Base-by-base conservation (phyloP, 2,797 vertebrate genomes). In the Bufotes viridis region DNA sequence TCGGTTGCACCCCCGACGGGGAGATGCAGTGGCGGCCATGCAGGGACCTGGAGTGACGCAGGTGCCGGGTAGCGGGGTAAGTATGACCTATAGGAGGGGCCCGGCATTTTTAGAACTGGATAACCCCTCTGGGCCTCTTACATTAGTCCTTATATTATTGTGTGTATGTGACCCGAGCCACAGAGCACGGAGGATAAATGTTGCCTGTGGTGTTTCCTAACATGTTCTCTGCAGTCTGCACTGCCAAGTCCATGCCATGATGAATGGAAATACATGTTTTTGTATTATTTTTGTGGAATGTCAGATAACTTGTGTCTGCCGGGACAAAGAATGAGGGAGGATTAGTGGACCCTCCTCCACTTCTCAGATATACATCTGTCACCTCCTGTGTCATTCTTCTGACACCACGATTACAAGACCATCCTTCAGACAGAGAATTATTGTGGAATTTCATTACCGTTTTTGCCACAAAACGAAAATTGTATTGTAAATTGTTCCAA, bases 241-340 rank as follows among this genome's bases (percentile, higher is more conserved):
- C 57, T 81, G 34, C 60, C 34, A 81, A 10, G 34, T 65, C 17
- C 79, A 13, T 7, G 9, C 0, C 1, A 49, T 65, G 79, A 81
- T 81, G 60, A 51, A 65, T 81, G 79, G 57, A 65, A 49, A 22
- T 65, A 11, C 20, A 81, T 49, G 42, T 22, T 57, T 15, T 63
- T 81, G 20, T n/a, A 53, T 78, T n/a, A 24, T 55, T 78, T 63
- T 42, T 65, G 17, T 81, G 60, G 79, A 81, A 65, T 81, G 60
- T 65, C 61, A 20, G 78, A 61, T 1, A 61, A 29, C 60, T 53
- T 53, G 13, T 53, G 26, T 26, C 61, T 53, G 34, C 61, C 2
- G n/a, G 14, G 53, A 78, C 29, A 51, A 49, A 82, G 61, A 67
- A 69, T 82, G 11, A 69, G 63, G 5, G 9, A 8, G 80, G 80